Base-by-base conservation (phyloP, 2,113 vertebrate species). In the Tachysurus fulvidraco region DNA sequence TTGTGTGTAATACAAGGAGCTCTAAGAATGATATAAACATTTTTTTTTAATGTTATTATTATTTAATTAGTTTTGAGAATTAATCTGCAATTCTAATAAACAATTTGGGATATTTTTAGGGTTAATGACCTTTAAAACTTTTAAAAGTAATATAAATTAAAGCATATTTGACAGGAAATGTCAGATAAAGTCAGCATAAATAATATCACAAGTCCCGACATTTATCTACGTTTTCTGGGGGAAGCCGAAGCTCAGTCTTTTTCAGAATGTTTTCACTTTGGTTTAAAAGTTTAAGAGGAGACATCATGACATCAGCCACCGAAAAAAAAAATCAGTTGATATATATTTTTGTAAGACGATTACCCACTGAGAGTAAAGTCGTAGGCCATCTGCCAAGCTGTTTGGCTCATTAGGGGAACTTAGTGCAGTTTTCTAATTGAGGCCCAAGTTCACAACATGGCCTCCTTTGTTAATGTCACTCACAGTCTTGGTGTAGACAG, bases 311-410 rank as follows among this genome's bases (percentile, higher is more conserved):
- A 84, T 59, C 71, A 78, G 50, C 91, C 89, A 83, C 46, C 89
- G 83, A 81, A 85, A 88, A 55, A 89, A 88, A 88, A 89, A 83
- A 80, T 85, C 65, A 83, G 89, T 89, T 90, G 84, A 91, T 90
- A 87, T 90, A 90, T 89, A 90, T 89, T 89, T 91, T 73, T 84
- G 84, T 91, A 89, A 90, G 87, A 89, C 55, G 91, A 89, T 89
- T 90, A 89, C 85, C 88, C 87, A 85, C 84, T 85, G 88, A 57
- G 87, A 90, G 73, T 82, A 84, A 89, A 88, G 74, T 83, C 57
- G 84, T 69, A 86, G 90, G 83, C 88, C 88, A 87, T 87, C 85
- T 87, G 88, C 64, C 65, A 76, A 86, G 79, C 89, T 89, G 88
- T 76, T 86, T 87, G 88, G 81, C 88, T 90, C 84, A 89, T 90